Conservation (phyloP, 1,140 invertebrate genomes). For the Zeugodacus cucurbitae region DNA sequence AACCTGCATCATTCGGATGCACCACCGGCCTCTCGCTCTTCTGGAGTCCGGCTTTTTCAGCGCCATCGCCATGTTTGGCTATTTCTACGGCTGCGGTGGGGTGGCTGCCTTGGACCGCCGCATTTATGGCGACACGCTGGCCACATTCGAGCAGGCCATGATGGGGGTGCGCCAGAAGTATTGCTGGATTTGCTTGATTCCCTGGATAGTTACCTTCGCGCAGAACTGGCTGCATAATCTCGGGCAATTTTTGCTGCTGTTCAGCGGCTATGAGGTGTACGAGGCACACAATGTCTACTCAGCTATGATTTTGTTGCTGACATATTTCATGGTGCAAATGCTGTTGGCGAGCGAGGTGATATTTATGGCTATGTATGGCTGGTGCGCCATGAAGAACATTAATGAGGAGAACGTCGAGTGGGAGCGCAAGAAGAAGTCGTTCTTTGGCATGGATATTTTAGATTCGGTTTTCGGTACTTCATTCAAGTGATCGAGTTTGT, state of each 20-base stretch:
- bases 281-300: slow-evolving; percentile 33
- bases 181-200: slow-evolving; percentile 39
- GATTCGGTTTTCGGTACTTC: background rate
- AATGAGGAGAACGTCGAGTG: slow-evolving; percentile 40
- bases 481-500: background rate
- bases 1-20: slow-evolving; percentile 46
- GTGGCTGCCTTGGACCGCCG: background rate
- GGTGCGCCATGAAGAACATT: slow-evolving; percentile 42
- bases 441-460: slow-evolving; percentile 4
- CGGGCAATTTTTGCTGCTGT: slow-evolving; percentile 37
- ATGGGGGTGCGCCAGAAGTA: slow-evolving; percentile 39
- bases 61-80: slow-evolving; percentile 39
- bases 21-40: slow-evolving; percentile 29
- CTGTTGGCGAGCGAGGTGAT: slow-evolving; percentile 42
- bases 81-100: slow-evolving; percentile 24
- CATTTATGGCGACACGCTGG: slow-evolving; percentile 41
- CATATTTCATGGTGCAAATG: slow-evolving; percentile 30
- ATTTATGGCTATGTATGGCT: slow-evolving; percentile 40
- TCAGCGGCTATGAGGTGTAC: slow-evolving; percentile 27
- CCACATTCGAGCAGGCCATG: slow-evolving; percentile 42
- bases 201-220: slow-evolving; percentile 43
- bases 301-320: slow-evolving; percentile 18
- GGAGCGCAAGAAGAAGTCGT: slow-evolving; percentile 13
- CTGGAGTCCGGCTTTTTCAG: slow-evolving; percentile 41
- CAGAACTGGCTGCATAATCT: slow-evolving; percentile 44